A percentile compares a stretch with the other conserved stretches of the same genome.
Conservation (phyloP, 2,888 invertebrate species). For the Ophion obscuratus region DNA sequence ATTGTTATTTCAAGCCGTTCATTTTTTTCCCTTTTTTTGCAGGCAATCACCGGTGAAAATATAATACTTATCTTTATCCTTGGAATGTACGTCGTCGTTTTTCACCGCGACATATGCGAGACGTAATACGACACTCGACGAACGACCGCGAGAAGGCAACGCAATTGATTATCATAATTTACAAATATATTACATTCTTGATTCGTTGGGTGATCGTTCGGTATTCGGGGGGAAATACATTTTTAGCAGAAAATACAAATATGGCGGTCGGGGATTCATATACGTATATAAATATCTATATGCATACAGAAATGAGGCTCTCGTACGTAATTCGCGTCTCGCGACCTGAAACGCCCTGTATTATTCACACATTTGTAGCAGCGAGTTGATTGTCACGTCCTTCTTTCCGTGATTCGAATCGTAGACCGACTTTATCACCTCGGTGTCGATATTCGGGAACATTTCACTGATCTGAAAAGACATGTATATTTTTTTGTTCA, state of each 20-base stretch:
- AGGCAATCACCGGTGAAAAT: slow-evolving; percentile 33
- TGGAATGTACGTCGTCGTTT: slow-evolving; percentile 43
- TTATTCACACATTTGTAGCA: slow-evolving; percentile 94
- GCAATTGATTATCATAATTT: slow-evolving; percentile 72
- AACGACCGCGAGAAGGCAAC: slow-evolving; percentile 54
- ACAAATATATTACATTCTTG: slow-evolving; percentile 79
- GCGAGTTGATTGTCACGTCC: slow-evolving; percentile 94
- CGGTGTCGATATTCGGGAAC: slow-evolving; percentile 97
- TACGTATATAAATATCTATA: slow-evolving; percentile 31
- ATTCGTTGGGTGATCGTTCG: slow-evolving; percentile 46
- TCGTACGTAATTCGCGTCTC: slow-evolving; percentile 35
- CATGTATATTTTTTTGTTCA: not conserved
- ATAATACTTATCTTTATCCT: slow-evolving; percentile 59
- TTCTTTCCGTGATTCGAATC: slow-evolving; percentile 96
- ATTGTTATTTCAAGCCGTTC: slow-evolving; percentile 35
- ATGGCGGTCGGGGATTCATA: slow-evolving; percentile 61
- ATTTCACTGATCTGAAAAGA: slow-evolving; percentile 93
- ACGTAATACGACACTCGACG: slow-evolving; percentile 18
- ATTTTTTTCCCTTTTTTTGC: not conserved
- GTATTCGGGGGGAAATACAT: slow-evolving; percentile 29
- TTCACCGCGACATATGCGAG: slow-evolving; percentile 25
- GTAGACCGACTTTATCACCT: slow-evolving; percentile 95
- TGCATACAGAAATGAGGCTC: slow-evolving; percentile 50
- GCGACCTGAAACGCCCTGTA: slow-evolving; percentile 27
- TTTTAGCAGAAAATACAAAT: slow-evolving; percentile 78